These are phyloP conservation scores for Linyphia triangularis DNA, from an alignment of 2,888 invertebrate species.

Conservation along the genomic window DNA sequence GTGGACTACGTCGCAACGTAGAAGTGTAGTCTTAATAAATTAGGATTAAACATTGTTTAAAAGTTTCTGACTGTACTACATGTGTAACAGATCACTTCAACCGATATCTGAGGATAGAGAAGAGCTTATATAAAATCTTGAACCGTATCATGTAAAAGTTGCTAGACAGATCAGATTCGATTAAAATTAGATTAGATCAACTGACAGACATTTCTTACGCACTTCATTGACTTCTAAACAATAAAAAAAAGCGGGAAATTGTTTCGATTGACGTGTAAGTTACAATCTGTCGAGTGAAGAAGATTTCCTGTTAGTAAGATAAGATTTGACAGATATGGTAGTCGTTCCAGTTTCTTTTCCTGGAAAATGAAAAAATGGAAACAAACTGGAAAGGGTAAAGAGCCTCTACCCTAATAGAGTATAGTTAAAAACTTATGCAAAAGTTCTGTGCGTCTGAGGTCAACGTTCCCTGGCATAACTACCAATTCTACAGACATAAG, in stretches of 20 bases:
- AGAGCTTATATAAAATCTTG: not conserved
- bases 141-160: conserved; percentile 2
- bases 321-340: not conserved
- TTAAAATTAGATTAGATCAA: conserved; percentile 8
- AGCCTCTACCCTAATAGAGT: too few species aligned
- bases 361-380: not conserved
- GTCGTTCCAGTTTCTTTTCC: not conserved
- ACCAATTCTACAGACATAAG: too few species aligned
- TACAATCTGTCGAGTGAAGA: not conserved
- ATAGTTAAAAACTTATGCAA: too few species aligned
- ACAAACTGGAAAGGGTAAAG: too few species aligned
- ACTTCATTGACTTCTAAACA: not conserved
- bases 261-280: not conserved
- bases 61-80: too few species aligned
- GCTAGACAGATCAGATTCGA: conserved; percentile 7
- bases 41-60: too few species aligned
- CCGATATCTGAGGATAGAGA: too few species aligned
- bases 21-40: too few species aligned
- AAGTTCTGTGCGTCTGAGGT: too few species aligned
- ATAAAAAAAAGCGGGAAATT: not conserved
- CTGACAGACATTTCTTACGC: conserved; percentile 12
- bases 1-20: too few species aligned
- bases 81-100: too few species aligned
- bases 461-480: too few species aligned
- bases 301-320: conserved; percentile 4